Evolutionary conservation across 2,888 invertebrate genomes (phyloP).

Genomic region (Aphidius colemani): DNA sequence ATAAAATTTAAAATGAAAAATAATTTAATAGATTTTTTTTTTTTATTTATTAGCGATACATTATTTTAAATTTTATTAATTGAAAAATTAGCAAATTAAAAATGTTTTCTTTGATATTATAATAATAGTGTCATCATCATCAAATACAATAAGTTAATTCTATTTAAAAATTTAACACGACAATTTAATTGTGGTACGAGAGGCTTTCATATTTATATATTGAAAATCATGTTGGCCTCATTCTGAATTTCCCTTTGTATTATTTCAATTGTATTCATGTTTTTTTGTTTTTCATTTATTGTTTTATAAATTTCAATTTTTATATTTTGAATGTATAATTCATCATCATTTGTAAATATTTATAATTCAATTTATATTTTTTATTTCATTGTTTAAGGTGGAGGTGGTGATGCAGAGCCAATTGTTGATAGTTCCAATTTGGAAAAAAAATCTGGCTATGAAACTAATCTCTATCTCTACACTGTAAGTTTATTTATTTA

Average conservation of each 20-base stretch:
- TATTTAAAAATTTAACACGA: too few species aligned
- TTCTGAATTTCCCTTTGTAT: constrained; percentile 23
- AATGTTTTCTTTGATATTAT: too few species aligned
- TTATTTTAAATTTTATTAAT: too few species aligned
- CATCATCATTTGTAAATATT: too few species aligned
- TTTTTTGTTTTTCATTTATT: constrained; percentile 20
- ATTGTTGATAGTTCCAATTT: constrained; percentile 69
- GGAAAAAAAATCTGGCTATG: constrained; percentile 74
- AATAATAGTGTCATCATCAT: too few species aligned
- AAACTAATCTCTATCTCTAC: constrained; percentile 86
- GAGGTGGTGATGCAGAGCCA: constrained; percentile 70
- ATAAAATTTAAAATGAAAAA: too few species aligned
- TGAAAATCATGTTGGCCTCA: constrained; percentile 30
- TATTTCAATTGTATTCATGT: constrained; percentile 25
- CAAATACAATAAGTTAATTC: too few species aligned
- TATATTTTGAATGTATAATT: neutral
- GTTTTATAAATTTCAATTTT: neutral
- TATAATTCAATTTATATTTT: neutral
- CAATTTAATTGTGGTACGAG: too few species aligned
- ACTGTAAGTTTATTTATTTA: constrained; percentile 66
- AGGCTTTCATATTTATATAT: neutral
- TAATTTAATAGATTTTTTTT: too few species aligned
- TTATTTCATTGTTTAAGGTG: constrained; percentile 57
- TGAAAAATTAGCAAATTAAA: too few species aligned
- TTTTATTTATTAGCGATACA: too few species aligned